Evolutionary conservation across 35 echinoderm and acorn worm species (phyloP).

Genomic region (Eucidaris tribuloides): DNA sequence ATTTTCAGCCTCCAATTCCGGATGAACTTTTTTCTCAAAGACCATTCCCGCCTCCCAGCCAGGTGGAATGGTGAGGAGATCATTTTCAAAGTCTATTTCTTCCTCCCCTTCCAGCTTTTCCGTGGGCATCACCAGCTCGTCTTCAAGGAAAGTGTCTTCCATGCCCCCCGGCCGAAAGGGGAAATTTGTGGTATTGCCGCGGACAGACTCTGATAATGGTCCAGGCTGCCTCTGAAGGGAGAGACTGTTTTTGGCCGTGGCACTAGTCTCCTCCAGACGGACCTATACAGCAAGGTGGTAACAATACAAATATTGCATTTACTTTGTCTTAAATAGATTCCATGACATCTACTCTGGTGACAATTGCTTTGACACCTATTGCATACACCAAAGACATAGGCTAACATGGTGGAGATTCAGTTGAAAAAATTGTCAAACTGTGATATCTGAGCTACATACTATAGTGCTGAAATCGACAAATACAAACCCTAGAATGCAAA

Average conservation of each 20-base stretch:
- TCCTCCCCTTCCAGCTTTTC: constrained; percentile 33
- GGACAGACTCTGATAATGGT: constrained; percentile 74
- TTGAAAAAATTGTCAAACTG: too few species aligned
- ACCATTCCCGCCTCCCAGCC: constrained; percentile 66
- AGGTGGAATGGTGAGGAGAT: constrained; percentile 70
- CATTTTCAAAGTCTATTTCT: constrained; percentile 45
- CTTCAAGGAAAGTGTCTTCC: constrained; percentile 79
- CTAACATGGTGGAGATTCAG: too few species aligned
- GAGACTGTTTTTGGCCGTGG: constrained; percentile 87
- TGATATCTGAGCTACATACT: too few species aligned
- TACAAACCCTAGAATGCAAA: too few species aligned
- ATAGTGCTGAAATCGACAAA: too few species aligned
- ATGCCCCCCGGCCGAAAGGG: constrained; percentile 97
- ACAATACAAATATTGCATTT: background rate
- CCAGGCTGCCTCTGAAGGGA: constrained; percentile 84
- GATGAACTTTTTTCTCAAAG: constrained; percentile 37
- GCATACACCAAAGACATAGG: too few species aligned
- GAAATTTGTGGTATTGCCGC: constrained; percentile 88
- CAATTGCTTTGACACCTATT: too few species aligned
- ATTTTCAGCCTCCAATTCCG: constrained; percentile 8
- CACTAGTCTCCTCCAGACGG: constrained; percentile 48
- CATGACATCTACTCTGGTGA: too few species aligned
- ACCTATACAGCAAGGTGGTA: constrained; percentile 36
- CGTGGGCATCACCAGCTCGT: constrained; percentile 12
- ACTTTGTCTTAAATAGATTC: background rate